Base-by-base conservation (phyloP, 2,797 vertebrate genomes). In the Gephyroberyx darwinii region DNA sequence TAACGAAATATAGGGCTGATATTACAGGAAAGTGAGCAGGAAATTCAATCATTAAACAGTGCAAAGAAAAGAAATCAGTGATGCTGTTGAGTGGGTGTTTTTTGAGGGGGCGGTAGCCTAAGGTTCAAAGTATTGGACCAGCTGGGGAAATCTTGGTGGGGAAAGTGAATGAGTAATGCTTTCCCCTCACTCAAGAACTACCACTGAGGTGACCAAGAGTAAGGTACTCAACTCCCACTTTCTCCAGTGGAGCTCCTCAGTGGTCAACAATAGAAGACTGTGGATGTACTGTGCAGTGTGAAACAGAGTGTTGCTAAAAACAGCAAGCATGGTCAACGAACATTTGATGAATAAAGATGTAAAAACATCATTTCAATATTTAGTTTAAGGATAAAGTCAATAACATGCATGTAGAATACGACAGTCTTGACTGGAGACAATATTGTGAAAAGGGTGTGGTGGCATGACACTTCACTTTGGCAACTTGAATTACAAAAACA, bases 121-220 rank as follows among this genome's bases (percentile, higher is more conserved):
- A 52, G 22, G 59, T 73, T 41, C 31, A 37, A 82, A 76, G 2
- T 53, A 51, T 53, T 16, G 47, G 39, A 57, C 19, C 58, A 76
- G 80, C 65, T 77, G 53, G 53, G 80, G 80, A 65, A 50, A 8
- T 20, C 9, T 74, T 82, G 75, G 65, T 73, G 71, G 31, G 62
- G 39, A 33, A 54, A 58, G 37, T 30, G 39, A 53, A 4, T 17
- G 20, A 65, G 52, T 55, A 54, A 54, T 54, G 31, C 9, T 45
- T 41, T 57, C 62, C 12, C 16, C 4, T 43, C 43, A 45, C 43
- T 45, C 43, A 3, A 30, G 8, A 66, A 72, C 30, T 43, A 43
- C 33, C 33, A 65, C 10, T 10, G 20, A n/a, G 13, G 43, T 45
- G 14, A 14, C 43, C 14, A 2, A 66, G 30, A 17, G 20, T 4